Percentiles rank a stretch among this genome's conserved stretches.
These are phyloP conservation scores for Sinocyclocheilus anshuiensis DNA, from an alignment of 2,113 vertebrate genomes.

Conservation along the genomic window DNA sequence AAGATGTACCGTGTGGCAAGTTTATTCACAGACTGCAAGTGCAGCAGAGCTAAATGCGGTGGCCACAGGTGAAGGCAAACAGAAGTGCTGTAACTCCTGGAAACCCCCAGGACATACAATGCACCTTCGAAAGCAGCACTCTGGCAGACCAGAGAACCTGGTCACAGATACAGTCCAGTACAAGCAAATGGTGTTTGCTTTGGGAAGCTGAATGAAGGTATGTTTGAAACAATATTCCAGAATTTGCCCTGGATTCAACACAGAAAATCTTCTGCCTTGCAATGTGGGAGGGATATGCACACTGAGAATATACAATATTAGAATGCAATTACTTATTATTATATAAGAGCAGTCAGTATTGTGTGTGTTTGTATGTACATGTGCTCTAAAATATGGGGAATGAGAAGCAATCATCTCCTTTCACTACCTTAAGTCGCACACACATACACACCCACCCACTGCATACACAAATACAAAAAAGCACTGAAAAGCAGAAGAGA, in stretches of 20 bases:
- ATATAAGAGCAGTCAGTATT: conserved; percentile 45
- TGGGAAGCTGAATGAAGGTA: not conserved
- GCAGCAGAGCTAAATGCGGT: not conserved
- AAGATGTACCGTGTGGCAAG: not conserved
- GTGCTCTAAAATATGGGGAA: not conserved
- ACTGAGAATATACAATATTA: conserved; percentile 39
- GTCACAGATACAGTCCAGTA: not conserved
- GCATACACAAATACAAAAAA: not conserved
- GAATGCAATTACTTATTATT: conserved; percentile 65
- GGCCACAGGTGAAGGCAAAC: not conserved
- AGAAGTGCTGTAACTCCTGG: not conserved
- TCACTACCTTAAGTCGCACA: not conserved
- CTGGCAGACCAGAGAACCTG: not conserved
- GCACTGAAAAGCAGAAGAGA: conserved; percentile 9
- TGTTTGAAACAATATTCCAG: not conserved
- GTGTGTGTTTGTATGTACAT: not conserved
- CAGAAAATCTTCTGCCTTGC: not conserved
- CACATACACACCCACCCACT: not conserved
- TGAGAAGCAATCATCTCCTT: conserved; percentile 18
- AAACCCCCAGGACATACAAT: not conserved
- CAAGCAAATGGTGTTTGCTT: not conserved
- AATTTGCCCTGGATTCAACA: not conserved
- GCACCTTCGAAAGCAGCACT: not conserved
- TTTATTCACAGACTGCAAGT: not conserved
- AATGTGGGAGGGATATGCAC: conserved; percentile 48